Evolutionary conservation across 2,888 invertebrate species (phyloP).

Genomic region (Amiota minor): DNA sequence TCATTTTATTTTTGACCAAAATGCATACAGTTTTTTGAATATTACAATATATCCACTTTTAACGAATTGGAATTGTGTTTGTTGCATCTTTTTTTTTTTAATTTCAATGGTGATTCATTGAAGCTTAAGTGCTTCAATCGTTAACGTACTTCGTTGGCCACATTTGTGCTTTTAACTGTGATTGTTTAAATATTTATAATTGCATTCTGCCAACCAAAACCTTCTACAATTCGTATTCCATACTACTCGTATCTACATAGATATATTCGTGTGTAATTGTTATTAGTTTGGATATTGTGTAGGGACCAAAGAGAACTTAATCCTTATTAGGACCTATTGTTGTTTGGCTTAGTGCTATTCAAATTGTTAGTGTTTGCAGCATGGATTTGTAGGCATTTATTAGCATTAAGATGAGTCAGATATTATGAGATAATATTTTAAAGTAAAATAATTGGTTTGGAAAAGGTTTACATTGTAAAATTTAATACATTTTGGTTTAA

Average conservation of each 20-base stretch:
- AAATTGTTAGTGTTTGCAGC: not conserved
- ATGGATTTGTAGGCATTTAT: not conserved
- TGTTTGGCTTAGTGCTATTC: not conserved
- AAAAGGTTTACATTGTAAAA: not conserved
- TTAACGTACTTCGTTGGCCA: not conserved
- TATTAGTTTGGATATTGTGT: conserved; percentile 12
- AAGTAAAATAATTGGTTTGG: not conserved
- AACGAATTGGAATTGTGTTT: not conserved
- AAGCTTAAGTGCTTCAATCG: conserved; percentile 21
- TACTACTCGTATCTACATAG: too few relatives aligned
- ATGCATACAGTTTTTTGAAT: not conserved
- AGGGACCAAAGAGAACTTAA: not conserved
- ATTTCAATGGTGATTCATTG: conserved; percentile 15
- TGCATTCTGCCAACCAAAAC: not conserved
- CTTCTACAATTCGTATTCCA: not conserved
- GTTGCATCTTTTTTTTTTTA: not conserved
- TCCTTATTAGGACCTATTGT: not conserved
- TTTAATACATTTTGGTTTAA: too few relatives aligned
- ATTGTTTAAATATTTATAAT: conserved; percentile 29
- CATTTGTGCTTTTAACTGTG: conserved; percentile 25
- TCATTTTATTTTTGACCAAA: conserved; percentile 23
- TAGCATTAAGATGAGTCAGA: not conserved
- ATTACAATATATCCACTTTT: not conserved
- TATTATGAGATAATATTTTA: not conserved
- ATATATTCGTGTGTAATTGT: not conserved